Base-by-base conservation (phyloP, 2,888 invertebrate species). In the Altica lythri region DNA sequence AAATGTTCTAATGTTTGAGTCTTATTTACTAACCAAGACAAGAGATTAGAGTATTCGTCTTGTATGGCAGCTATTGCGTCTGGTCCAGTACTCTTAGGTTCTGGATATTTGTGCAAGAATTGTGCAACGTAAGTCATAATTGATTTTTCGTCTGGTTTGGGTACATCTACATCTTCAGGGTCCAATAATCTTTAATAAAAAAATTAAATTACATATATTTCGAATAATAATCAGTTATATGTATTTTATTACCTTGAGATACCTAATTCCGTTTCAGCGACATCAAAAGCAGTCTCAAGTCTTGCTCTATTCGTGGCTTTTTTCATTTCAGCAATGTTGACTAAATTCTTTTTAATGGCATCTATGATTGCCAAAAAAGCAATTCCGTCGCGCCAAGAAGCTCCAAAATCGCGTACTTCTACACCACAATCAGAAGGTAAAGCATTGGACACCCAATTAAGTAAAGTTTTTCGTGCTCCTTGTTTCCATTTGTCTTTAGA, bases 51-150 rank as follows among this genome's bases (percentile, higher is more conserved):
- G 78, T 90, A 89, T 75, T 92, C 89, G 68, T 86, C 84, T 74
- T 93, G 91, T 54, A 90, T 83, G 63, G 88, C 85, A 62, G 88
- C 86, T 64, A 89, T 85, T 53, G 88, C 86, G 71, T 87, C 87
- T 13, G 84, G 82, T 59, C 85, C 85, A 56, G 85, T 84, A 63
- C 86, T 86, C 78, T 86, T 89, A 44, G 92, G 90, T 80, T 92
- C 92, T 38, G 92, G 92, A 78, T 92, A 92, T 79, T 95, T 94
- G 76, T 96, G 95, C 72, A 97, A 81, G 79, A 97, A 97, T 80
- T 97, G 96, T 30, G 97, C 95, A 59, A 97, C 95, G 76, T 97
- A 97, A 19, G 97, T 97, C 96, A 97, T 97, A 68, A 97, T 93
- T 59, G 95, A 95, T 78, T 93, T 90, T 76, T 97, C 97, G 76